Percentiles rank a stretch among this genome's conserved stretches.
Evolutionary conservation across 2,113 vertebrate species (phyloP).

Genomic region (Oncorhynchus gorbuscha): DNA sequence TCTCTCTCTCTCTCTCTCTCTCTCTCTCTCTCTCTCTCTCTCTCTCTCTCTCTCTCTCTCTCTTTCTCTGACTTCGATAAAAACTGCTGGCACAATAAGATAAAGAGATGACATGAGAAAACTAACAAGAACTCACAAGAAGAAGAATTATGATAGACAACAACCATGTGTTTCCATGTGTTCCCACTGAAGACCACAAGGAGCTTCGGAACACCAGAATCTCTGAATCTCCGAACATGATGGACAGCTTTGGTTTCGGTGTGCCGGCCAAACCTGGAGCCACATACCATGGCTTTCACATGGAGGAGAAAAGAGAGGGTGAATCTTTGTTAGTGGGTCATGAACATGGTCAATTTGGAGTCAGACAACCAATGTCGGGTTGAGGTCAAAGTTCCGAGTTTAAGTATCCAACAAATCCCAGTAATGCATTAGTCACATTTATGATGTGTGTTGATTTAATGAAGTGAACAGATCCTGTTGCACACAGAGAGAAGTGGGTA

Average conservation of each 20-base stretch:
- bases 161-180: too few species aligned
- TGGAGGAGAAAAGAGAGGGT: conserved; percentile 15
- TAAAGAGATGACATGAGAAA: conserved; percentile 44
- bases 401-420: conserved; percentile 34
- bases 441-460: too few species aligned
- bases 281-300: conserved; percentile 53
- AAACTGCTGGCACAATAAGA: conserved; percentile 15
- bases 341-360: not conserved
- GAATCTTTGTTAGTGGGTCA: conserved; percentile 24
- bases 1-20: too few species aligned
- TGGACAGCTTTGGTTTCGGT: conserved; percentile 55
- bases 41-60: too few species aligned
- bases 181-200: too few species aligned
- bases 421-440: too few species aligned
- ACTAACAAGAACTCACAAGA: too few species aligned
- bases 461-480: too few species aligned
- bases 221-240: conserved; percentile 46
- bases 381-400: conserved; percentile 3
- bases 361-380: not conserved
- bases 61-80: too few species aligned
- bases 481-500: not conserved
- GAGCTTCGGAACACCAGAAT: conserved; percentile 3
- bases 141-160: too few species aligned
- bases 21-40: too few species aligned
- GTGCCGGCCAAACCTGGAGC: conserved; percentile 58